Evolutionary conservation across 2,113 vertebrate genomes (phyloP), one percentile per base, ranked within the genome.

Genomic region (Anolis sagrei): DNA sequence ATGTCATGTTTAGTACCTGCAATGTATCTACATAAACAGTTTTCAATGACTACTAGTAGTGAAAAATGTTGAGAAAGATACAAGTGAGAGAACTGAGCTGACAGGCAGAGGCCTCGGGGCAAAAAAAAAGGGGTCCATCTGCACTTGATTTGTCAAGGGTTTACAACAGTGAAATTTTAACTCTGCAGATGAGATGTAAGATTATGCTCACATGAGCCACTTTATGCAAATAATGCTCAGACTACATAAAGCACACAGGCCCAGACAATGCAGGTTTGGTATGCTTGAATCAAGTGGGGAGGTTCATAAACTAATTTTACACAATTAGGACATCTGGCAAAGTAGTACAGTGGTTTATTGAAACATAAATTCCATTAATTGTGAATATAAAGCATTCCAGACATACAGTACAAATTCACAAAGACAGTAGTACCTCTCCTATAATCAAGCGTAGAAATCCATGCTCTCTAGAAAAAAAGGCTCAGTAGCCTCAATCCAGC

Each of bases 141-240:
- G 96, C 89, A 84, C 88, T 94, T 96, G 93, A 96, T 97, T 97
- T 97, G 95, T 95, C 89, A 90, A 89, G 93, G 95, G 94, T 96
- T 96, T 97, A 94, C 93, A 93, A 95, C 95, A 92, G 93, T 95
- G 95, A 96, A 97, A 96, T 90, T 92, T 95, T 95, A 97, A 96
- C 94, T 96, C 91, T 91, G 87, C 88, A 96, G 95, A 96, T 95
- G 93, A 96, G 95, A 93, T 90, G 86, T 95, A 94, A 95, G 95
- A 97, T 96, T 96, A 95, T 91, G 93, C 93, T 95, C 94, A 93
- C 74, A 64, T 91, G 92, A 93, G 88, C 85, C 94, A 95, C 94
- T 95, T 96, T 95, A 96, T 96, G 93, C 95, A 96, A 96, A 97
- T 97, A 96, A 68, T 93, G 90, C 89, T 96, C 93, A 92, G 94